These are phyloP conservation scores for Ploceus nigricollis DNA, from an alignment of 2,113 vertebrate species.

Conservation along the genomic window DNA sequence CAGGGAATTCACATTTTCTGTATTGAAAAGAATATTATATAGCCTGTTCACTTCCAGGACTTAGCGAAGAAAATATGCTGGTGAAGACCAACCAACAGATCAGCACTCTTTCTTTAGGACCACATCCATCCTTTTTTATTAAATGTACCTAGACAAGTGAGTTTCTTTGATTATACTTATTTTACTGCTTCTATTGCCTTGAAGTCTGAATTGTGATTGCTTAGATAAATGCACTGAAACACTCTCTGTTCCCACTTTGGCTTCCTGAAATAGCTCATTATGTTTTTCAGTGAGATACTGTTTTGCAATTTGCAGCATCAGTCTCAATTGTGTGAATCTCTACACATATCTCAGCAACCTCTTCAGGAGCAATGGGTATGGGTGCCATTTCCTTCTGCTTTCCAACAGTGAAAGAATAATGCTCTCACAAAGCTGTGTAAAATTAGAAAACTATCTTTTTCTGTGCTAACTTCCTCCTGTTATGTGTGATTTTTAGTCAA, in stretches of 20 bases:
- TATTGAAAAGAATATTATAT: not conserved
- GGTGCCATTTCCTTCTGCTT: not conserved
- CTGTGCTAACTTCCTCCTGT: not conserved
- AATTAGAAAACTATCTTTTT: not conserved
- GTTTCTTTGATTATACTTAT: not conserved
- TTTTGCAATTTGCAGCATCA: slow-evolving; percentile 10
- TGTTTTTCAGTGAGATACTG: not conserved
- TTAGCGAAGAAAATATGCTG: not conserved
- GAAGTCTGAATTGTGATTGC: not conserved
- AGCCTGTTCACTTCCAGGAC: not conserved
- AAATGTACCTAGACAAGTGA: not conserved
- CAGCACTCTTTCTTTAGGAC: not conserved
- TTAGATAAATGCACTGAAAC: not conserved
- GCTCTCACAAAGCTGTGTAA: not conserved
- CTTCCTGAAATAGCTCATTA: slow-evolving; percentile 3
- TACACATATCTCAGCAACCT: not conserved
- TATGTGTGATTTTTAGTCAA: not conserved
- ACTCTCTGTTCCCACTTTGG: not conserved
- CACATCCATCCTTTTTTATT: not conserved
- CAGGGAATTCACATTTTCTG: not conserved
- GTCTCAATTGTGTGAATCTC: not conserved
- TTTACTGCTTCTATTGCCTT: not conserved
- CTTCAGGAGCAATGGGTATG: not conserved
- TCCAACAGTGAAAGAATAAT: not conserved
- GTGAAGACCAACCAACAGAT: not conserved